Evolutionary conservation across 2,888 invertebrate genomes (phyloP).

Genomic region (Drosophila flavopinicola): DNA sequence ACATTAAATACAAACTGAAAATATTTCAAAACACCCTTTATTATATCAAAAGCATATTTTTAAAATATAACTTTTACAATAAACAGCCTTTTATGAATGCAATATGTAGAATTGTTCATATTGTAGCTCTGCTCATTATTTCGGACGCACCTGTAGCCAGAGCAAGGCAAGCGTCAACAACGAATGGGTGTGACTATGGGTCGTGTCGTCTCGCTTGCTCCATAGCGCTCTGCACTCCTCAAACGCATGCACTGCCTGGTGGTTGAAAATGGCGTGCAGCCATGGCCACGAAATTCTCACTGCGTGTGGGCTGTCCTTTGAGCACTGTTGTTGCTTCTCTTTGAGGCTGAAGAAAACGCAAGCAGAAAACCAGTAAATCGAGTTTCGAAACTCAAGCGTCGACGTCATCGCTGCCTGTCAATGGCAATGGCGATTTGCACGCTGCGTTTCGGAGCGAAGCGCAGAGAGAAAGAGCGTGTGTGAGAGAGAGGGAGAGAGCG

Average conservation of each 20-base stretch:
- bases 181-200: constrained; percentile 61
- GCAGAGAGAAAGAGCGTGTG: constrained; percentile 10
- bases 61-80: no score
- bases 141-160: constrained; percentile 37
- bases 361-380: constrained; percentile 63
- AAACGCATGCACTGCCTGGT: constrained; percentile 27
- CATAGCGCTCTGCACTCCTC: constrained; percentile 19
- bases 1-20: no score
- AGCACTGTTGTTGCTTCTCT: constrained; percentile 35
- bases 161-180: constrained; percentile 12
- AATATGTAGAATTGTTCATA: no score
- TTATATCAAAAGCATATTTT: no score
- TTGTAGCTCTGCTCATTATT: constrained; percentile 32
- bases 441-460: constrained; percentile 34
- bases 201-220: constrained; percentile 39
- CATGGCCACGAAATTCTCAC: constrained; percentile 52
- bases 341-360: constrained; percentile 32
- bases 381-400: constrained; percentile 55
- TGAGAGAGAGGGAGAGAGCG: constrained; percentile 16
- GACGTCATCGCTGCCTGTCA: constrained; percentile 63
- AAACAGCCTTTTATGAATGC: no score
- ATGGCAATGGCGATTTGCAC: constrained; percentile 70
- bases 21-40: no score
- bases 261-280: constrained; percentile 77
- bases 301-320: constrained; percentile 78